A percentile compares a stretch with the other conserved stretches of the same genome.
Conservation (phyloP, 1,140 invertebrate species). For the Brachionus paranguensis region DNA sequence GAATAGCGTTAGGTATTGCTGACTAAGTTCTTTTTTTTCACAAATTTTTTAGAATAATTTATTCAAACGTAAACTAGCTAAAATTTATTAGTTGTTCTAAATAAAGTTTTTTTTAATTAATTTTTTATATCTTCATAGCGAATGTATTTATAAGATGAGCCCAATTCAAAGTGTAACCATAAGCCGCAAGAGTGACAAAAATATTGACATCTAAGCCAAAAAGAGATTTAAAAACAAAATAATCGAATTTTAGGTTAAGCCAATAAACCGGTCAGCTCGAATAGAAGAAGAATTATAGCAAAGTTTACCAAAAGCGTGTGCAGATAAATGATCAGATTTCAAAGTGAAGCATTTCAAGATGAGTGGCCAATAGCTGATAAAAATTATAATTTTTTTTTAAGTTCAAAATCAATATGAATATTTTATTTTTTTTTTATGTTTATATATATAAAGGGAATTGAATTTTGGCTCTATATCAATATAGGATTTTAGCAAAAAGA, state of each 20-base stretch:
- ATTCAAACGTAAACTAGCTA: background rate
- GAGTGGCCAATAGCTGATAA: background rate
- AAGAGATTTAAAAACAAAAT: too few species aligned
- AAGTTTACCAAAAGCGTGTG: background rate
- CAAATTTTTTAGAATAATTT: background rate
- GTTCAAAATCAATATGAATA: constrained; percentile 20
- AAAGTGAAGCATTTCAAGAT: background rate
- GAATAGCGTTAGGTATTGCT: background rate
- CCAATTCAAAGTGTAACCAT: background rate
- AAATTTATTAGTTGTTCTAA: background rate
- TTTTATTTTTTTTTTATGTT: background rate
- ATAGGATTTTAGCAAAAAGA: background rate
- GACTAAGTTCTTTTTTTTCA: background rate
- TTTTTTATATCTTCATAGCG: background rate
- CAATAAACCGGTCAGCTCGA: background rate
- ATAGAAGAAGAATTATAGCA: background rate
- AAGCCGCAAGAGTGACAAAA: background rate
- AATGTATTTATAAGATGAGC: background rate
- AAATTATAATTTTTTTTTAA: constrained; percentile 3
- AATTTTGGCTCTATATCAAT: constrained; percentile 15
- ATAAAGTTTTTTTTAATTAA: background rate
- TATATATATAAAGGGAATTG: background rate
- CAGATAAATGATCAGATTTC: background rate
- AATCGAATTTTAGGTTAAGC: background rate
- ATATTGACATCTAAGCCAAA: too few species aligned